These are phyloP conservation scores for Gisinianus flammeolus DNA, from an alignment of 2,888 invertebrate genomes.

Conservation along the genomic window DNA sequence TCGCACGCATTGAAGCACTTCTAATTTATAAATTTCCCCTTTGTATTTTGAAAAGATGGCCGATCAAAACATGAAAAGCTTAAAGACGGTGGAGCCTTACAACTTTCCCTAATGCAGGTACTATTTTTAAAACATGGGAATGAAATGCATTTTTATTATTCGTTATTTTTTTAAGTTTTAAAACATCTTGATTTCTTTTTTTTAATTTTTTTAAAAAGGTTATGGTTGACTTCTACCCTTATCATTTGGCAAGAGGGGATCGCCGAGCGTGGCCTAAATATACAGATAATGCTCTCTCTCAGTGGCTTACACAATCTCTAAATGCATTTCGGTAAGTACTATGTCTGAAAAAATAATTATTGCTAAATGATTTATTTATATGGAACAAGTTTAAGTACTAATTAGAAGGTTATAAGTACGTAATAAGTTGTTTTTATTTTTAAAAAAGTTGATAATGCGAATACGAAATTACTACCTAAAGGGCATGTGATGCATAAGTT, in stretches of 20 bases:
- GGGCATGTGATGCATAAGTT: too few species aligned
- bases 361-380: too few species aligned
- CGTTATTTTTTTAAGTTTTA: too few species aligned
- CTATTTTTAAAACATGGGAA: too few species aligned
- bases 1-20: not conserved
- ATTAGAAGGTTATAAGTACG: too few species aligned
- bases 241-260: constrained; percentile 88
- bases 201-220: constrained; percentile 65
- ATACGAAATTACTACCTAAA: too few species aligned
- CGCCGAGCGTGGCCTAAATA: constrained; percentile 88
- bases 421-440: too few species aligned
- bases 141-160: too few species aligned
- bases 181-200: too few species aligned
- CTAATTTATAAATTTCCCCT: not conserved
- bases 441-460: too few species aligned
- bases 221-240: constrained; percentile 89
- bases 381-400: too few species aligned
- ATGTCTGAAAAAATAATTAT: too few species aligned
- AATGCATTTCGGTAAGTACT: constrained; percentile 81
- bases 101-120: constrained; percentile 79
- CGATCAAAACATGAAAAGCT: constrained; percentile 83
- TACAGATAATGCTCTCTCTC: constrained; percentile 78
- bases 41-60: constrained; percentile 68
- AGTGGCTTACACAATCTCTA: constrained; percentile 87
- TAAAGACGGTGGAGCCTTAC: constrained; percentile 89